These are phyloP conservation scores for Hypsibius dujardini DNA, from an alignment of 1,140 invertebrate species.

Conservation along the genomic window DNA sequence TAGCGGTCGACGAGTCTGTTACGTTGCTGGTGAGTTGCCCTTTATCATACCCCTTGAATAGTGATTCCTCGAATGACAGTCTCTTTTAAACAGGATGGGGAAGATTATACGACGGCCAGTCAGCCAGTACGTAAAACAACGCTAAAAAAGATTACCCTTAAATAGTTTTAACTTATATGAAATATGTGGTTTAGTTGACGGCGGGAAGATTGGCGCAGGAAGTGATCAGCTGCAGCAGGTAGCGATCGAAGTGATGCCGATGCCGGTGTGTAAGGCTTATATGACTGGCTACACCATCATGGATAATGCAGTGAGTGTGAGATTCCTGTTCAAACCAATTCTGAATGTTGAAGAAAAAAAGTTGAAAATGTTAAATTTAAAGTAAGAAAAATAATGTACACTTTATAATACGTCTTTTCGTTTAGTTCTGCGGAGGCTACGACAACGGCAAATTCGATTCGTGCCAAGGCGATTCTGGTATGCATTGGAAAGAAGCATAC, in stretches of 20 bases:
- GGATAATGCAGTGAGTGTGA: not conserved
- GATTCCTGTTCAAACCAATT: not conserved
- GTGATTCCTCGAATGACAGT: too few species aligned
- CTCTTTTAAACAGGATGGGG: not conserved
- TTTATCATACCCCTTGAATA: too few species aligned
- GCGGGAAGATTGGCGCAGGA: conserved; percentile 11
- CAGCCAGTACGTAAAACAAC: not conserved
- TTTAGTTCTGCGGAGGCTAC: conserved; percentile 6
- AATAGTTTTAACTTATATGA: too few species aligned
- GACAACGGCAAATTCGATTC: conserved; percentile 5
- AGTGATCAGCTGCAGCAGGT: conserved; percentile 1
- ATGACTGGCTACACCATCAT: not conserved
- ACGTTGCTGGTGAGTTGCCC: not conserved
- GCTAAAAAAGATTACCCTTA: too few species aligned
- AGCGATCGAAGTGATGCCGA: conserved; percentile 1
- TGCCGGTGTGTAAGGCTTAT: not conserved
- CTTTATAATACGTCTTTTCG: not conserved
- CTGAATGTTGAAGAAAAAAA: not conserved
- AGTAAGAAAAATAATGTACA: not conserved
- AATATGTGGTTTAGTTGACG: not conserved
- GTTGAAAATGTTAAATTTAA: not conserved
- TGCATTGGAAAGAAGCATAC: too few species aligned
- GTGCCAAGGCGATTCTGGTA: conserved; percentile 4
- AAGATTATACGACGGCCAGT: not conserved
- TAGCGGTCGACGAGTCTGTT: not conserved